Conservation (phyloP, 1,140 invertebrate species). For the Saccostrea echinata region DNA sequence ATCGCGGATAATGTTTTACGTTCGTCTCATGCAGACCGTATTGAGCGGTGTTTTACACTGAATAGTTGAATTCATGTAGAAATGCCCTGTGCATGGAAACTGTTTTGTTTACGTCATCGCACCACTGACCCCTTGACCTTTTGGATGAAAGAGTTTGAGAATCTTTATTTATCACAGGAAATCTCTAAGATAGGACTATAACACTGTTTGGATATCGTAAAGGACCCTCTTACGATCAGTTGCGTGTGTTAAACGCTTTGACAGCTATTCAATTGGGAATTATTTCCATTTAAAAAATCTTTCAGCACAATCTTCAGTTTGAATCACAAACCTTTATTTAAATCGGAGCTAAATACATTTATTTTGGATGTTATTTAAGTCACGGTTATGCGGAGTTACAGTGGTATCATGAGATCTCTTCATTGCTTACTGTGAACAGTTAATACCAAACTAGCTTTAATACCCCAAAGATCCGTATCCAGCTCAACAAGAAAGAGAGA, state of each 20-base stretch:
- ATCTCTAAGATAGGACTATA: not conserved
- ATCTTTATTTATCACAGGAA: slow-evolving; percentile 14
- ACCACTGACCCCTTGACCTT: not conserved
- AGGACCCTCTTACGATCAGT: slow-evolving; percentile 4
- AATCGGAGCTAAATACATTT: not conserved
- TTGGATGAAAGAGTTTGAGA: slow-evolving; percentile 11
- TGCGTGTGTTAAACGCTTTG: slow-evolving; percentile 34
- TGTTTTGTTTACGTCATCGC: slow-evolving; percentile 23
- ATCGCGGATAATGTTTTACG: not conserved
- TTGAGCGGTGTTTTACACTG: not conserved
- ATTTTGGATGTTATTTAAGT: slow-evolving; percentile 32
- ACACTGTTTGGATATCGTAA: not conserved
- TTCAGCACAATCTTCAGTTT: slow-evolving; percentile 49
- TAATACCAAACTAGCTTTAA: slow-evolving; percentile 20
- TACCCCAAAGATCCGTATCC: slow-evolving; percentile 32
- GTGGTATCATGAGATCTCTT: slow-evolving; percentile 40
- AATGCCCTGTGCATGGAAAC: slow-evolving; percentile 14
- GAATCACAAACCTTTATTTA: slow-evolving; percentile 5
- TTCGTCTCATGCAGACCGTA: no score
- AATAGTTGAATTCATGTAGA: not conserved
- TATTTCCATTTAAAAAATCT: slow-evolving; percentile 53
- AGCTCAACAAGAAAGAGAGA: slow-evolving; percentile 1
- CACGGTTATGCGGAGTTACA: slow-evolving; percentile 46
- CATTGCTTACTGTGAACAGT: not conserved
- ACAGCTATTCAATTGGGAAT: slow-evolving; percentile 40